These are phyloP conservation scores for Cryptoprocta ferox DNA, from an alignment of 2,797 vertebrate genomes.

Conservation along the genomic window DNA sequence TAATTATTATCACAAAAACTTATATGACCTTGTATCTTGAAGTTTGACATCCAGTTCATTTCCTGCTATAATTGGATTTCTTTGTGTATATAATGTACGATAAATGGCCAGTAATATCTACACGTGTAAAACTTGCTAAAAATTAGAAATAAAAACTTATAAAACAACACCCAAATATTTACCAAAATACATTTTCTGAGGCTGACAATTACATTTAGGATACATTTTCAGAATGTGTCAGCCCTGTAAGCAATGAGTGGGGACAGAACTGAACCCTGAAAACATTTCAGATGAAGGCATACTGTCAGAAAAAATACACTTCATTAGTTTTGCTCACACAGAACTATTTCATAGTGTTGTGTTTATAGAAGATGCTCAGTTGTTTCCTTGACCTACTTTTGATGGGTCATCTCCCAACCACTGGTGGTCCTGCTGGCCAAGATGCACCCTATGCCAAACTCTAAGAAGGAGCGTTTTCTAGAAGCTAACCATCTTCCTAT, in stretches of 20 bases:
- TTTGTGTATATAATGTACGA: neutral
- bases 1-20: neutral
- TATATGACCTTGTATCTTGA: neutral
- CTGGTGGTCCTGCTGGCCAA: neutral
- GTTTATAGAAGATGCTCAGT: neutral
- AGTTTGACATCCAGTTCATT: neutral
- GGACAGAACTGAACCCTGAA: neutral
- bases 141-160: neutral
- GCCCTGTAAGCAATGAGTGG: neutral
- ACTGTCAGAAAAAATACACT: neutral
- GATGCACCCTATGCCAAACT: neutral
- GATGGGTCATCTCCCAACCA: neutral
- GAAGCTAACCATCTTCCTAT: neutral
- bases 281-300: neutral
- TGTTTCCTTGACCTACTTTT: neutral
- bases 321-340: neutral
- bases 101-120: neutral
- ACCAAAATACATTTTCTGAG: neutral
- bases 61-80: neutral
- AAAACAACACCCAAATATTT: neutral
- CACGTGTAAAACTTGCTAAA: neutral
- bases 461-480: neutral
- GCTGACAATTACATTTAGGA: neutral
- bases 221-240: neutral
- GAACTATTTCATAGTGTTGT: neutral